Percentiles rank a stretch among this genome's conserved stretches.
Conservation (phyloP, 2,113 vertebrate genomes). For the Origma solitaria region DNA sequence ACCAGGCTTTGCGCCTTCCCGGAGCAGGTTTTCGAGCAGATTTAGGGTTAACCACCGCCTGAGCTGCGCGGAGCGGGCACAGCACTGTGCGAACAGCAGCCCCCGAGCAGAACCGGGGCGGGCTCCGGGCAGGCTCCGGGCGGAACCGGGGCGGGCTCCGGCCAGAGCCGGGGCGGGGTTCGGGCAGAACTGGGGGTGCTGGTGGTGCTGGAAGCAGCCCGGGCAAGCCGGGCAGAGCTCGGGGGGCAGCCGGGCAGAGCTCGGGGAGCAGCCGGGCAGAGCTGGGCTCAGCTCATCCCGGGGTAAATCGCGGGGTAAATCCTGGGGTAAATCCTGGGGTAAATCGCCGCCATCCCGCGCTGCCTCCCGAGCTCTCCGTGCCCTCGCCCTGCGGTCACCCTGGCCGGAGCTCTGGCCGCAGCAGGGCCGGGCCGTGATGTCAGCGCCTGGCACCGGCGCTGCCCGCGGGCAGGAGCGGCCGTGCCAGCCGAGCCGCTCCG, state of each 20-base stretch:
- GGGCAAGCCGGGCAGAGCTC: no score
- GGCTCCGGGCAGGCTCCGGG: no score
- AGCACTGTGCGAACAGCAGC: background rate
- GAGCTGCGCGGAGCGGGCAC: background rate
- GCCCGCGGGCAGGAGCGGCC: background rate
- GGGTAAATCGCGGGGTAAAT: background rate
- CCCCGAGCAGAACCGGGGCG: background rate
- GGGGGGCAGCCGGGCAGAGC: background rate
- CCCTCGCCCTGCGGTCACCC: background rate
- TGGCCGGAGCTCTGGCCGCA: background rate
- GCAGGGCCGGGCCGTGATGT: background rate
- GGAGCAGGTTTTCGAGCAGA: background rate
- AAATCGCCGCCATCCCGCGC: background rate
- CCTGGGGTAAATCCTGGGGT: background rate
- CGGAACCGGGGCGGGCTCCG: slow-evolving; percentile 10
- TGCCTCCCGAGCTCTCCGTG: background rate
- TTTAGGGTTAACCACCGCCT: background rate
- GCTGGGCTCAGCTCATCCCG: background rate
- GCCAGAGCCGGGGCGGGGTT: background rate
- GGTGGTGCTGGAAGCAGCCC: background rate
- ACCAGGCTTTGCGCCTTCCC: background rate
- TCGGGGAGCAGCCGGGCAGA: background rate
- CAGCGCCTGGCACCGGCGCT: background rate
- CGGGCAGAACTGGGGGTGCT: background rate
- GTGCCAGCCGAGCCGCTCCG: background rate